phyloP scores from a whole-genome alignment of 2,888 invertebrate species.

The Rhorus exstirpatorius region DNA sequence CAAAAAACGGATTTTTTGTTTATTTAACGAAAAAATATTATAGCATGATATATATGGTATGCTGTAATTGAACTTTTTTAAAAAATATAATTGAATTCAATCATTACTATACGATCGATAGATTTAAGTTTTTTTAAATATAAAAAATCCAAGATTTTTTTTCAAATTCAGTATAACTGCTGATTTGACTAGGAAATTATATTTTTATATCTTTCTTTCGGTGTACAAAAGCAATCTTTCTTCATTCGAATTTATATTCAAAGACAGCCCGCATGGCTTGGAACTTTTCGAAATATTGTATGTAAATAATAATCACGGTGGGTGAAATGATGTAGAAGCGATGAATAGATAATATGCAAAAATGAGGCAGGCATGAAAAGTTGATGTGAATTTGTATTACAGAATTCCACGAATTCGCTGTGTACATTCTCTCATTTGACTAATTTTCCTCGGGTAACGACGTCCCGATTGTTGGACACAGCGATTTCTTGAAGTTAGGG shows the following conservation, averaged over 20 bases:
- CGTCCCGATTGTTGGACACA: conserved; percentile 14
- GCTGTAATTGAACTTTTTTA: no score
- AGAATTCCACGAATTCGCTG: background rate
- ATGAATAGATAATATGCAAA: background rate
- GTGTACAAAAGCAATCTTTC: no score
- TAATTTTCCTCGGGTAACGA: conserved; percentile 28
- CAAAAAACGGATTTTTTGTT: no score
- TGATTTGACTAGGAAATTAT: background rate
- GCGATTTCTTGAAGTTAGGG: background rate
- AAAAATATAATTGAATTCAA: no score
- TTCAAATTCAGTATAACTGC: no score
- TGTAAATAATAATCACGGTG: background rate
- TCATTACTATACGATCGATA: no score
- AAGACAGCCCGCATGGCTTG: background rate
- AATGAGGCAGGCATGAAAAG: background rate
- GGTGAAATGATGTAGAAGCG: background rate
- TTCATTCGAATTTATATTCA: no score
- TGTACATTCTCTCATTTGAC: background rate
- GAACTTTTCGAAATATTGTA: background rate
- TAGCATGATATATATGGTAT: no score
- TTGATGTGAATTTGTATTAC: background rate
- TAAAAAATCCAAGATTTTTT: no score
- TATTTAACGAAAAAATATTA: no score
- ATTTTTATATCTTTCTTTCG: background rate
- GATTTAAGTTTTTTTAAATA: no score